These are phyloP conservation scores for Stegostoma tigrinum DNA, from an alignment of 2,113 vertebrate species.

Conservation along the genomic window DNA sequence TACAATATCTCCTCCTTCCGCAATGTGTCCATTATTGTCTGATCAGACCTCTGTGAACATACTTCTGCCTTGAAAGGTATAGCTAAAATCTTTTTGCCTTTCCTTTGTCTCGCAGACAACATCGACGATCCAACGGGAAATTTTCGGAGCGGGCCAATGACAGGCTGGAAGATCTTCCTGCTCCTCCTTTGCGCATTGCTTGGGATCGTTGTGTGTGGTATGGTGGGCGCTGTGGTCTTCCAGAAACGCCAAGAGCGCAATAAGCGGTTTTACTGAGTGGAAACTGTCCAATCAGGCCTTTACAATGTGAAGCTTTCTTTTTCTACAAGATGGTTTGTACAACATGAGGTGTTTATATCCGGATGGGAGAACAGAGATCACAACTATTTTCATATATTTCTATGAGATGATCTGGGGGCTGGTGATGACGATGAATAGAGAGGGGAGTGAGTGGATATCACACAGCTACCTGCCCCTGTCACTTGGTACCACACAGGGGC, in stretches of 20 bases:
- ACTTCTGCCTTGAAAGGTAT: background rate
- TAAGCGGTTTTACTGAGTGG: slow-evolving; percentile 86
- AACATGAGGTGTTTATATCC: slow-evolving; percentile 30
- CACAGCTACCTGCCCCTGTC: background rate
- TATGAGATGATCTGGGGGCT: slow-evolving; percentile 6
- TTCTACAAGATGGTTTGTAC: slow-evolving; percentile 34
- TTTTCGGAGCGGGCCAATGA: slow-evolving; percentile 85
- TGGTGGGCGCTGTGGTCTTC: slow-evolving; percentile 96
- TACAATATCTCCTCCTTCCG: too few species aligned
- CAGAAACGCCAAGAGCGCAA: slow-evolving; percentile 95
- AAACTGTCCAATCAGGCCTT: background rate
- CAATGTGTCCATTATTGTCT: too few species aligned
- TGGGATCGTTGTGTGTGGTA: slow-evolving; percentile 88
- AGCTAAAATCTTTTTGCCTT: background rate
- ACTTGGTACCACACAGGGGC: background rate
- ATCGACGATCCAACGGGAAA: slow-evolving; percentile 92
- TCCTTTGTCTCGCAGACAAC: slow-evolving; percentile 65
- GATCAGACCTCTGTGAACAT: too few species aligned
- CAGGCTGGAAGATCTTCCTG: slow-evolving; percentile 92
- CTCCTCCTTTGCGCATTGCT: slow-evolving; percentile 84
- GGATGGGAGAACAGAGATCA: slow-evolving; percentile 7
- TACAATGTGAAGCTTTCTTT: slow-evolving; percentile 9
- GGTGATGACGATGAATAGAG: background rate
- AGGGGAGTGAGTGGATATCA: background rate
- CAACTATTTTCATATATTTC: slow-evolving; percentile 35